Percentiles rank a stretch among this genome's conserved stretches.
Evolutionary conservation across 2,113 vertebrate genomes (phyloP).

Genomic region (Rattus norvegicus): GRCr8 NC_086039.1:9529001-9529500

Average conservation of each 20-base stretch:
- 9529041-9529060: background rate
- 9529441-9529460: background rate
- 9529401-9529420: conserved; percentile 18
- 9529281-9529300: background rate
- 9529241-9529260: background rate
- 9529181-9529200: background rate
- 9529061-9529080: background rate
- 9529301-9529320: conserved; percentile 47
- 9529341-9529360: conserved; percentile 44
- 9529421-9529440: conserved; percentile 51
- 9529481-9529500: background rate
- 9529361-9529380: conserved; percentile 28
- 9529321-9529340: background rate
- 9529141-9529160: background rate
- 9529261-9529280: background rate
- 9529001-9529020: background rate
- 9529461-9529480: conserved; percentile 24
- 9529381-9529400: background rate
- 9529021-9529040: background rate
- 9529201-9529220: background rate
- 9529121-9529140: background rate
- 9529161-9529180: background rate
- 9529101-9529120: background rate
- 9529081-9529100: background rate
- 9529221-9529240: background rate